Evolutionary conservation across 2,113 vertebrate species (phyloP).

Genomic region (Sula dactylatra): DNA sequence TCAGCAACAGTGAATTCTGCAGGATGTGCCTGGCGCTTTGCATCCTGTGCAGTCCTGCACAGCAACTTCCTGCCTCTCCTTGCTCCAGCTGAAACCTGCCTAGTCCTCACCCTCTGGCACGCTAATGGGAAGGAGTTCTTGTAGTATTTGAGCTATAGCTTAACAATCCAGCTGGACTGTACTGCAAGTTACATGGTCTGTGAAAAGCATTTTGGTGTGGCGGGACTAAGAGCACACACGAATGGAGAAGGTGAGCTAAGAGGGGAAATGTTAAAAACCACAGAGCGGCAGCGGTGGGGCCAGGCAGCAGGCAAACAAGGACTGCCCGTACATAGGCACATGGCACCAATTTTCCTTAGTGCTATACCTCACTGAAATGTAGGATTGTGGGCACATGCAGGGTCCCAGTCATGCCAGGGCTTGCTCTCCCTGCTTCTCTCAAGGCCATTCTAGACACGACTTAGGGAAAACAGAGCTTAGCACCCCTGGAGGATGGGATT

Average conservation of each 20-base stretch:
- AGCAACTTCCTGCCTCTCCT: not conserved
- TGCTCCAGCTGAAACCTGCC: not conserved
- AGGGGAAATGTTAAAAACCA: not conserved
- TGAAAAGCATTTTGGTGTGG: not conserved
- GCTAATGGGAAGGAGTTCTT: not conserved
- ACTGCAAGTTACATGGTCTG: not conserved
- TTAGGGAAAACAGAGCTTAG: not conserved
- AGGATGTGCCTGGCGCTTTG: not conserved
- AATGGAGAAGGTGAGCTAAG: not conserved
- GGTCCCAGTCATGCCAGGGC: not conserved
- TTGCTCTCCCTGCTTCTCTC: not conserved
- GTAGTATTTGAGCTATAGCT: not conserved
- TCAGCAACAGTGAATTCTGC: not conserved
- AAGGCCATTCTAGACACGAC: not conserved
- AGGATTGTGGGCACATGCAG: fast-evolving
- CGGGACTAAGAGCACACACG: not conserved
- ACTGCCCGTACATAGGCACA: fast-evolving
- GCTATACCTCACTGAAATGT: fast-evolving
- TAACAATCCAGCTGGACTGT: fast-evolving
- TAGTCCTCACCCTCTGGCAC: not conserved
- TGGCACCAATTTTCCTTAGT: not conserved
- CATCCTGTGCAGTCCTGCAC: not conserved
- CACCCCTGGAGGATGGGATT: not conserved
- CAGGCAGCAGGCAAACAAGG: not conserved
- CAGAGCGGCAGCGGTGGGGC: not conserved